Base-by-base conservation (phyloP, 1,140 invertebrate species). In the Platyscapa corneri region DNA sequence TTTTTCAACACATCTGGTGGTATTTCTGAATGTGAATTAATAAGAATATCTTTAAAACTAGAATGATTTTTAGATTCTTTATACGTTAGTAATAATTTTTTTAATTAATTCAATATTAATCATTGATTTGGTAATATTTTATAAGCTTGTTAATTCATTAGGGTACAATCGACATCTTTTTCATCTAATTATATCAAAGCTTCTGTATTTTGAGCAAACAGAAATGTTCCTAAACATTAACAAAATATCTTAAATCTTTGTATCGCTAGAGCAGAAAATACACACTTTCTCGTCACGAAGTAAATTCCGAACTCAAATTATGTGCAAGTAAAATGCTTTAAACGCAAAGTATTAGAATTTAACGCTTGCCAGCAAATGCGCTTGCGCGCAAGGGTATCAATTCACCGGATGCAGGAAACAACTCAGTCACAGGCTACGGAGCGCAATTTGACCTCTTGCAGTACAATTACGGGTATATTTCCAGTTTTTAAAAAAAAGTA, bases 331-430 rank as follows among this genome's bases (percentile, higher is more conserved):
- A 72, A 74, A 10, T 76, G 75, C 46, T 49, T 76, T 53, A 76
- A 76, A 53, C 16, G 75, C 16, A n/a, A 49, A 76, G 46, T 53
- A 53, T 76, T 76, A 53, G 75, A 76, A 76, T 76, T 76, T 76
- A 76, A 53, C 46, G 42, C 46, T 53, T 32, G n/a, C 42, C 23
- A 49, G 46, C 74, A 49, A n/a, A 37, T 53, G 46, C 46, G 34
- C 23, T 75, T 49, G 18, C 42, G 67, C n/a, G 12, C 23, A 42
- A 42, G 70, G 37, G 37, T 74, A 16, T 81, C 39, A 82, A 32
- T 86, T 67, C 67, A 84, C 90, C 89, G 89, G 88, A 91, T 86
- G 86, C 89, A 88, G 90, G 90, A 91, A 91, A 84, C 87, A 86
- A 83, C n/a, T n/a, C 88, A 87, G 89, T 91, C 88, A 90, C 89